Conservation (phyloP, 2,888 invertebrate genomes). For the Eugnorisma glareosa region DNA sequence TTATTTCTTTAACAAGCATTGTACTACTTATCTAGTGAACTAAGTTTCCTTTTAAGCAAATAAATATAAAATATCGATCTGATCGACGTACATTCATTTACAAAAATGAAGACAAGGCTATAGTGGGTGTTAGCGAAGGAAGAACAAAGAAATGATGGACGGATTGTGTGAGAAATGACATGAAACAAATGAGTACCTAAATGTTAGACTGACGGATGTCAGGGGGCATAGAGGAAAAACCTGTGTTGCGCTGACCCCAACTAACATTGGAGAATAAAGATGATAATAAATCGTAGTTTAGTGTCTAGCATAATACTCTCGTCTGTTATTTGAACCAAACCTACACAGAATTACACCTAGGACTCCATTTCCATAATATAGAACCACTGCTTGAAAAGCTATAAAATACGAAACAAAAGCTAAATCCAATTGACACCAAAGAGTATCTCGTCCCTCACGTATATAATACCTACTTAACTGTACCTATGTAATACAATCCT, state of each 20-base stretch:
- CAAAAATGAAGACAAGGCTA: background rate
- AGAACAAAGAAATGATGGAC: background rate
- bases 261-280: background rate
- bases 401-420: background rate
- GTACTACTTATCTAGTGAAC: background rate
- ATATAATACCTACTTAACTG: background rate
- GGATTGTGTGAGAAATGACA: background rate
- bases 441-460: background rate
- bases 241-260: background rate
- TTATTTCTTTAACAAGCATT: background rate
- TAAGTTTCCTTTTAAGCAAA: background rate
- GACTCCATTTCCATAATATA: background rate
- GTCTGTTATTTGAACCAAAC: background rate
- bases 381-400: background rate
- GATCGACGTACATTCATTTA: background rate
- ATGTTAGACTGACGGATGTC: background rate
- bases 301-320: background rate
- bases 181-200: background rate
- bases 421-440: background rate
- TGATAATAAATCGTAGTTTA: background rate
- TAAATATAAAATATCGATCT: too few relatives aligned
- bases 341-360: background rate
- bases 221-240: background rate
- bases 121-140: background rate
- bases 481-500: constrained; percentile 30